phyloP scores from a whole-genome alignment of 2,888 invertebrate genomes.

The Plutella xylostella region DNA sequence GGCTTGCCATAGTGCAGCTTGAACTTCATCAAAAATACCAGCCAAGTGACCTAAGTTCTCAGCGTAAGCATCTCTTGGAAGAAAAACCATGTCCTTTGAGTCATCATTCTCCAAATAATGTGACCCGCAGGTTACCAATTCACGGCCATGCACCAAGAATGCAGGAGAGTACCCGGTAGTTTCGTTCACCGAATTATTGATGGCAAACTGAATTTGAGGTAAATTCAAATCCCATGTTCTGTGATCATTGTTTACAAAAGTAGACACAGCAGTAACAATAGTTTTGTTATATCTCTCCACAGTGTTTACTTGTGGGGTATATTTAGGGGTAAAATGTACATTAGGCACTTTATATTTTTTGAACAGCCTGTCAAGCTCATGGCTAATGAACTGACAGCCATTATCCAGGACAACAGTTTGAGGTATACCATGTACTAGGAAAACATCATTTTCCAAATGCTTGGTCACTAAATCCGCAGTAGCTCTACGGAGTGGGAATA shows the following conservation, averaged over 20 bases:
- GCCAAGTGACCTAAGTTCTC: conserved; percentile 7
- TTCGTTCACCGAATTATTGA: conserved; percentile 20
- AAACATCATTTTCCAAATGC: conserved; percentile 11
- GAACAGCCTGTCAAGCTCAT: conserved; percentile 5
- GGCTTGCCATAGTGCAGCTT: background rate
- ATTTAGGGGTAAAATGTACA: conserved; percentile 6
- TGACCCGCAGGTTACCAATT: background rate
- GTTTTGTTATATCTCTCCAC: conserved; percentile 10
- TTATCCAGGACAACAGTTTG: conserved; percentile 13
- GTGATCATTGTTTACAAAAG: background rate
- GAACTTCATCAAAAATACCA: conserved; percentile 3
- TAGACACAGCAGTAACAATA: conserved; percentile 1
- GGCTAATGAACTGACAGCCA: conserved; percentile 6
- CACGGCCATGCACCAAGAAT: conserved; percentile 18
- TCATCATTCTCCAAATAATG: conserved; percentile 2
- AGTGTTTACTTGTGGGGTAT: conserved; percentile 6
- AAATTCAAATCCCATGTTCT: conserved; percentile 22
- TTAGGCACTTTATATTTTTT: conserved; percentile 10
- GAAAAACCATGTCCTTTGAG: conserved; percentile 14
- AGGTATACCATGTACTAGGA: conserved; percentile 15
- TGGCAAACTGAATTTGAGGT: conserved; percentile 21
- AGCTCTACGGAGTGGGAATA: conserved; percentile 11
- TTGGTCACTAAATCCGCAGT: conserved; percentile 4
- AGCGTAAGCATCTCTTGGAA: conserved; percentile 9
- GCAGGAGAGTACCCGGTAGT: conserved; percentile 15